Evolutionary conservation across 2,888 invertebrate species (phyloP), one percentile per base, ranked within the genome.

Genomic region (Spialia ferax): DNA sequence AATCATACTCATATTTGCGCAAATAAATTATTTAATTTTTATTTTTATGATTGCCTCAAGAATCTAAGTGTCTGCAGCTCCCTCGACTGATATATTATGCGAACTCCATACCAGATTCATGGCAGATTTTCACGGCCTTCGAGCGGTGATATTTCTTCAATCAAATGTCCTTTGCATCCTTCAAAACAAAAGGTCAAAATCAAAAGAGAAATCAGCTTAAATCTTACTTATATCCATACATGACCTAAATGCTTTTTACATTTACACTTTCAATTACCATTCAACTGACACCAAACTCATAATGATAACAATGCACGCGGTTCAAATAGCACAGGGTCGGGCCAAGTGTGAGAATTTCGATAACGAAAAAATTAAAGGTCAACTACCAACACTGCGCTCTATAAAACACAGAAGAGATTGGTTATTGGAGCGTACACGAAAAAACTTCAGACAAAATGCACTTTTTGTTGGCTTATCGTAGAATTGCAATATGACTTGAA

Each of bases 331-430:
- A 85, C 88, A 87, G 83, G 88, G 88, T 84, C 88, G 81, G 75
- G 75, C 75, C 83, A 86, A 87, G 85, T 87, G 88, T 88, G 88
- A 86, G 88, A 89, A 84, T 68, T 69, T 60, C 64, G 56, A 63
- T 64, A 64, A 68, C 50, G 54, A 69, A 68, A 56, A 65, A 38
- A 3, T 59, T 18, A 65, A 65, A 59, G 50, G 65, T 64, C 57
- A 42, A 50, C 1, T 45, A 45, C 8, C 18, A n/a, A 8, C 29
- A 23, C 50, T 29, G 8, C 52, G 59, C 52, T 65, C 50, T 64
- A 64, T 32, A 56, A 56, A 52, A 13, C 15, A 50, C 32, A 54
- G 26, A 54, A 29, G 26, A 29, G 3, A 26, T 29, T 29, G 23
- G 6, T 54, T 54, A 15, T 15, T 54, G 15, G 22, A 20, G 50